phyloP scores from a whole-genome alignment of 2,888 invertebrate species.

The Ectemnius cavifrons region DNA sequence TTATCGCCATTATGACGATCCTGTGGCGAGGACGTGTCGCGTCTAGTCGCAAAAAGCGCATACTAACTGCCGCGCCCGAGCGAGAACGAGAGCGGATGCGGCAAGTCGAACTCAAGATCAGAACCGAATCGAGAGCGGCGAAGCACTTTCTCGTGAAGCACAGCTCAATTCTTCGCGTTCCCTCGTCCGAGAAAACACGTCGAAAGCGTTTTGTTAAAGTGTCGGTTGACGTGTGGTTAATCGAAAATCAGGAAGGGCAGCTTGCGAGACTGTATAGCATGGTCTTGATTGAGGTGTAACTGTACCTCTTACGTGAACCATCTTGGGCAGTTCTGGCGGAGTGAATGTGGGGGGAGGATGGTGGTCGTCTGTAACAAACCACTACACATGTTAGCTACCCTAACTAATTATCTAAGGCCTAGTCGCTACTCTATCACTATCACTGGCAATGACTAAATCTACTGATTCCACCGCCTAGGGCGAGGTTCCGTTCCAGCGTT shows the following conservation, averaged over 20 bases:
- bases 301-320: conserved; percentile 97
- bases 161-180: conserved; percentile 22
- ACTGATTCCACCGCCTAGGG: conserved; percentile 32
- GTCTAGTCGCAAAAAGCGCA: not conserved
- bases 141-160: conserved; percentile 38
- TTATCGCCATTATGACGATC: not conserved
- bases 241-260: conserved; percentile 64
- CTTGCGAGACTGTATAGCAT: conserved; percentile 74
- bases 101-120: conserved; percentile 17
- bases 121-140: conserved; percentile 32
- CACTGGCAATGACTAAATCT: conserved; percentile 45
- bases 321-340: conserved; percentile 99
- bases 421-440: conserved; percentile 57
- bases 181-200: conserved; percentile 23
- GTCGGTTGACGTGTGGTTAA: conserved; percentile 43
- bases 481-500: conserved; percentile 46
- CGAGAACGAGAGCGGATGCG: not conserved
- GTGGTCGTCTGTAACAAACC: conserved; percentile 94
- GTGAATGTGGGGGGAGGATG: conserved; percentile 98
- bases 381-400: conserved; percentile 78
- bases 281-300: conserved; percentile 75
- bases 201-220: conserved; percentile 38
- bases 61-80: not conserved
- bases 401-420: conserved; percentile 72
- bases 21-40: not conserved